Evolutionary conservation across 2,113 vertebrate genomes (phyloP).

Genomic region (Alouatta palliata): DNA sequence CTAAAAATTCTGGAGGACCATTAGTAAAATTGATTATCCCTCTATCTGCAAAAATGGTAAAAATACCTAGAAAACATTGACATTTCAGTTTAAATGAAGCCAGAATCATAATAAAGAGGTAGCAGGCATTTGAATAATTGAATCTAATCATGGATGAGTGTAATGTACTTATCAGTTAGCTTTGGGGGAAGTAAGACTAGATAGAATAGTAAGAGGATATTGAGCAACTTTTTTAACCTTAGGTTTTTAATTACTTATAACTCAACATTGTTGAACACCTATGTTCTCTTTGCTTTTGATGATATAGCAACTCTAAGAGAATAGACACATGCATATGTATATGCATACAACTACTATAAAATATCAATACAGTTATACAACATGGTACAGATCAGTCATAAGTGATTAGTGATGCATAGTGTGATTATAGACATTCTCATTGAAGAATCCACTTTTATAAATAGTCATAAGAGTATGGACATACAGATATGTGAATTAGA

Average conservation of each 20-base stretch:
- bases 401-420: not conserved
- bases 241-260: constrained; percentile 29
- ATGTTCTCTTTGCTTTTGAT: constrained; percentile 44
- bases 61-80: constrained; percentile 64
- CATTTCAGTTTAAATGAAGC: constrained; percentile 60
- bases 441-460: constrained; percentile 12
- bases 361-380: constrained; percentile 13
- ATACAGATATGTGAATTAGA: not conserved
- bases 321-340: not conserved
- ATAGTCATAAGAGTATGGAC: not conserved
- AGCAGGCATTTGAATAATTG: constrained; percentile 45
- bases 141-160: constrained; percentile 55
- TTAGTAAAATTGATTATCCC: constrained; percentile 73
- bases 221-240: constrained; percentile 14
- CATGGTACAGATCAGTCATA: not conserved
- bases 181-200: constrained; percentile 18
- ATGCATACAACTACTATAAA: not conserved
- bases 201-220: constrained; percentile 50
- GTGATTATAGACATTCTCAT: not conserved
- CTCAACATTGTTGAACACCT: constrained; percentile 27
- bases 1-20: constrained; percentile 48
- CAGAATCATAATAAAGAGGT: not conserved
- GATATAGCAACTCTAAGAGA: constrained; percentile 6
- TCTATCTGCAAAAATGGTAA: constrained; percentile 47
- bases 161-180: constrained; percentile 53